A percentile compares a stretch with the other conserved stretches of the same genome.
phyloP scores from a whole-genome alignment of 2,797 vertebrate species.

The Malurus leucopterus region DNA sequence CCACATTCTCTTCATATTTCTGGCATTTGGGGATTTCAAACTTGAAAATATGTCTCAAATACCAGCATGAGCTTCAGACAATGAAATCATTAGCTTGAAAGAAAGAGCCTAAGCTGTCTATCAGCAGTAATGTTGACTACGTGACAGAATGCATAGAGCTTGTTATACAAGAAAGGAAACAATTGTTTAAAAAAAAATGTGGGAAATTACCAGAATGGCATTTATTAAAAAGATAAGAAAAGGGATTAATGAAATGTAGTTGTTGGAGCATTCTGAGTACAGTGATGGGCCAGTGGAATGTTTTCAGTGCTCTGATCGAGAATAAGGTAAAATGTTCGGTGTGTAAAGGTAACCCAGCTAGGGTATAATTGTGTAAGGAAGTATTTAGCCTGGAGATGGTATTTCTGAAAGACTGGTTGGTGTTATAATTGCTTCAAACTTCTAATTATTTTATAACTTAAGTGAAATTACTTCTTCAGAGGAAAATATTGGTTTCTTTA shows the following conservation, averaged over 20 bases:
- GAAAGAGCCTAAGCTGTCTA: not conserved
- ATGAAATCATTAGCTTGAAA: constrained; percentile 6
- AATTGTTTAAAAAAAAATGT: no score
- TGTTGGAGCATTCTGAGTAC: not conserved
- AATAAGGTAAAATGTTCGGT: not conserved
- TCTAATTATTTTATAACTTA: not conserved
- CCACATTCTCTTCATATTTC: not conserved
- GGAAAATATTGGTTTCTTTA: not conserved
- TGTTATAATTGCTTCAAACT: not conserved
- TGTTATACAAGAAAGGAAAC: not conserved
- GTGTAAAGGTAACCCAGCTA: not conserved
- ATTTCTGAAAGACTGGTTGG: not conserved
- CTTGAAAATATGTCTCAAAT: not conserved
- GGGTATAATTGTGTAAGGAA: not conserved
- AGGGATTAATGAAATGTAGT: not conserved
- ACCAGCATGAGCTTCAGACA: constrained; percentile 25
- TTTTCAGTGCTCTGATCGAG: not conserved
- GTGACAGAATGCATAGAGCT: not conserved
- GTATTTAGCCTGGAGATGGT: not conserved
- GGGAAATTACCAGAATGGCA: not conserved
- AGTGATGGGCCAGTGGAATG: not conserved
- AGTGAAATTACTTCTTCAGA: not conserved
- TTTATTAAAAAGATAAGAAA: not conserved
- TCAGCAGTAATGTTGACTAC: not conserved
- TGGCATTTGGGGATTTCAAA: constrained; percentile 1